Base-by-base conservation (phyloP, 2,888 invertebrate genomes). In the Carterocephalus palaemon region DNA sequence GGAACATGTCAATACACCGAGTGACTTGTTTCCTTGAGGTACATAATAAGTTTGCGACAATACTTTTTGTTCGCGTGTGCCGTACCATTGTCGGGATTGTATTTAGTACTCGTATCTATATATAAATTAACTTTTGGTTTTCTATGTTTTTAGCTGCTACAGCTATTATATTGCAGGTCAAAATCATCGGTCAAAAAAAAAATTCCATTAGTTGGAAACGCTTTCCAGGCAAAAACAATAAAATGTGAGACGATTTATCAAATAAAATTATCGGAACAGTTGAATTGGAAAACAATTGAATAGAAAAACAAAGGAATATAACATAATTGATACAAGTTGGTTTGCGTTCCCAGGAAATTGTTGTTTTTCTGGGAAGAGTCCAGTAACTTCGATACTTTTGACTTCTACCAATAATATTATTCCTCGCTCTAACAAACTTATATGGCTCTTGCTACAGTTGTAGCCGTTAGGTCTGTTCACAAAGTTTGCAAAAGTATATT, bases 371-470 rank as follows among this genome's bases (percentile, higher is more conserved):
- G 1, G 19, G 42, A 43, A 43, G 12, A 15, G 28, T 43, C 42
- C 29, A 43, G 34, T n/a, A 43, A 43, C 28, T 36, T 43, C 36
- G 36, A 43, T 43, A 43, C 36, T 43, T 42, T 43, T 29, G 43
- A 43, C 22, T 31, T 22, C 43, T 41, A 19, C 17, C 36, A 43
- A 36, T 36, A 36, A 43, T 43, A 43, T 43, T 43, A 43, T 43
- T 36, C 36, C 17, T 42, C 7, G 42, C 34, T 16, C 10, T 28
- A 34, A 34, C 36, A 33, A 43, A 43, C 43, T 43, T 43, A 43
- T 29, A 43, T 43, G 42, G 34, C 22, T 43, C 36, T 22, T 29
- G 32, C 8, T 33, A 43, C 15, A 16, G 19, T 20, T 36, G 12
- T 5, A 5, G 33, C 8, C 17, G 22, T 12, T 15, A 20, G 20